Evolutionary conservation across 1,140 invertebrate genomes (phyloP), one percentile per base, ranked within the genome.

Genomic region (Orchesella cincta): DNA sequence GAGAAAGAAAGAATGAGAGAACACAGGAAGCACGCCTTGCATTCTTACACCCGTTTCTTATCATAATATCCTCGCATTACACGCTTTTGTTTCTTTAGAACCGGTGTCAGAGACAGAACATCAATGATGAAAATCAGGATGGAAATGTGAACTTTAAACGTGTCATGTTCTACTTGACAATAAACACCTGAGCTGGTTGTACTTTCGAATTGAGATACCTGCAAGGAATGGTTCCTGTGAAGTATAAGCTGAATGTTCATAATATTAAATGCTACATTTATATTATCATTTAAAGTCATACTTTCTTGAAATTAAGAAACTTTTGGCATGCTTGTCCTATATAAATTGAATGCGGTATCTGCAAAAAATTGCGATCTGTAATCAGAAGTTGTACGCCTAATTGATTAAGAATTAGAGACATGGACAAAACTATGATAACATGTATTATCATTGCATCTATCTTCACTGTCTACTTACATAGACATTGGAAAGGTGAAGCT

Each of bases 21-120:
- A 67, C 62, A 67, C 76, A 80, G 79, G 79, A 80, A 78, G 67
- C 54, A 80, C 79, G 79, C 73, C 36, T 76, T 75, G 71, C 67
- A 26, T 70, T 46, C 72, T 52, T 33, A 77, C 79, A 75, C 73
- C 57, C 79, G 76, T 76, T 77, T 77, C 79, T 80, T 77, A 77
- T 80, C 79, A 80, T 80, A 80, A 80, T 35, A 67, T 76, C 71
- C 79, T 80, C 79, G 74, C 75, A 80, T 80, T 80, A 77, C 79
- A 80, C 79, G 79, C 79, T 80, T 80, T 77, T 75, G 79, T 77
- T 80, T 80, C 39, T 67, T 29, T 2, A 33, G 5, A 57, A 57
- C 23, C n/a, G 62, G 33, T 31, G 62, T 62, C 12, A 18, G 5
- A 62, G 54, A 5, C 54, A 62, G 16, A 46, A 46, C 54, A 46